Conservation (phyloP, 2,113 vertebrate species). For the Hucho hucho region DNA sequence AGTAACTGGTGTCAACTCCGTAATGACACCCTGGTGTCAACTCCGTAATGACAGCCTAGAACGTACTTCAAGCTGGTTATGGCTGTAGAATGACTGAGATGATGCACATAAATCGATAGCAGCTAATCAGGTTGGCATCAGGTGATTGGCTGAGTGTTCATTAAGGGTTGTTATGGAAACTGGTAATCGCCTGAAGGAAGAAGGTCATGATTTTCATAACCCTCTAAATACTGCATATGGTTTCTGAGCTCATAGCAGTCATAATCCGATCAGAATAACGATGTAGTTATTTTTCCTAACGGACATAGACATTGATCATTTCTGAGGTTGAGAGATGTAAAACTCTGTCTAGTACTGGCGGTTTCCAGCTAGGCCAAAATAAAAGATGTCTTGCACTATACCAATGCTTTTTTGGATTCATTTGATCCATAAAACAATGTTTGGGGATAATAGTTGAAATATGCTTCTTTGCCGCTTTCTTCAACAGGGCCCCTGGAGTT, state of each 20-base stretch:
- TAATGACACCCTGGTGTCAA: no score
- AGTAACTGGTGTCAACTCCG: slow-evolving; percentile 30
- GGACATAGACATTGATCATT: not conserved
- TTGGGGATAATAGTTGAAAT: not conserved
- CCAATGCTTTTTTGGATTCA: not conserved
- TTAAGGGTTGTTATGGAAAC: slow-evolving; percentile 2
- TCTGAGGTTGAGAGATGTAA: not conserved
- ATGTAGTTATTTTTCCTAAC: no score
- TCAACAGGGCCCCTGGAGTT: not conserved
- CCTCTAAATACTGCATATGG: not conserved
- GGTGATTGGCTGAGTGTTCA: not conserved
- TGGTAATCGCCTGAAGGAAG: not conserved
- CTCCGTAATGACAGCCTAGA: not conserved
- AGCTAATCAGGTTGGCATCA: not conserved
- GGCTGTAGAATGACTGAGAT: not conserved
- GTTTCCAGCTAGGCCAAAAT: not conserved
- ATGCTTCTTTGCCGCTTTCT: not conserved
- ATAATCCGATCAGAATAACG: no score
- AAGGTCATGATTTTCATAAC: not conserved
- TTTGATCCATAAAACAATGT: not conserved
- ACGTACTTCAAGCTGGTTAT: not conserved
- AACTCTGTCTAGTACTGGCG: no score
- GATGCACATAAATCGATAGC: not conserved
- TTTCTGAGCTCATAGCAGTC: not conserved
- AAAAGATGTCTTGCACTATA: no score